Evolutionary conservation across 2,797 vertebrate species (phyloP).

Genomic region (Peromyscus aztecus): DNA sequence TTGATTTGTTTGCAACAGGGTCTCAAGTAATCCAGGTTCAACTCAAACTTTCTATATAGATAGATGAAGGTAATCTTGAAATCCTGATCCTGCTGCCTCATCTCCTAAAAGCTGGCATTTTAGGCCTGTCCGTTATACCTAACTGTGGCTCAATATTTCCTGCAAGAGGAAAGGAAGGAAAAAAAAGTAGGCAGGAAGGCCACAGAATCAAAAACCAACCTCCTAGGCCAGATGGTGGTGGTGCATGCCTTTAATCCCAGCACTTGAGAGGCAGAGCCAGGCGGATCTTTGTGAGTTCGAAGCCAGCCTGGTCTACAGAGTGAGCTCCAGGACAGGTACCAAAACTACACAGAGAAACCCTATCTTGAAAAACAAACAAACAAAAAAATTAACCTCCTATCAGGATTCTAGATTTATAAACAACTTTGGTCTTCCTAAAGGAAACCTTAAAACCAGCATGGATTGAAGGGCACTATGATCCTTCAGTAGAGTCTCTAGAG

Average conservation of each 20-base stretch:
- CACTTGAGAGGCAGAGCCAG: too few relatives aligned
- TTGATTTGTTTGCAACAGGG: background rate
- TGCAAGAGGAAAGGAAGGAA: background rate
- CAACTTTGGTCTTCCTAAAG: background rate
- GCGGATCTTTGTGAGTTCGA: too few relatives aligned
- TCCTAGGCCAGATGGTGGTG: too few relatives aligned
- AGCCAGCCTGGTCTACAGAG: too few relatives aligned
- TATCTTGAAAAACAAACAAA: too few relatives aligned
- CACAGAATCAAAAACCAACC: background rate
- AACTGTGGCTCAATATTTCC: background rate
- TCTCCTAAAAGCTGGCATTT: background rate
- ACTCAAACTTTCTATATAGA: background rate
- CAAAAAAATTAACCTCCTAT: background rate
- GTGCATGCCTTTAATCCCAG: too few relatives aligned
- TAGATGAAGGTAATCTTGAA: background rate
- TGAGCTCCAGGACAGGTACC: too few relatives aligned
- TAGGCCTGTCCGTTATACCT: background rate
- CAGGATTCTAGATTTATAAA: background rate
- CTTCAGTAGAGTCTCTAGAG: background rate
- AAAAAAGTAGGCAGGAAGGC: background rate
- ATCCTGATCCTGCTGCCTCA: background rate
- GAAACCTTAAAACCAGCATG: background rate
- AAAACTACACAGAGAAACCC: too few relatives aligned
- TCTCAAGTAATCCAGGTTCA: background rate
- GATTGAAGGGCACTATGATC: background rate